Conservation (phyloP, 2,888 invertebrate species). For the Nycteola revayana region DNA sequence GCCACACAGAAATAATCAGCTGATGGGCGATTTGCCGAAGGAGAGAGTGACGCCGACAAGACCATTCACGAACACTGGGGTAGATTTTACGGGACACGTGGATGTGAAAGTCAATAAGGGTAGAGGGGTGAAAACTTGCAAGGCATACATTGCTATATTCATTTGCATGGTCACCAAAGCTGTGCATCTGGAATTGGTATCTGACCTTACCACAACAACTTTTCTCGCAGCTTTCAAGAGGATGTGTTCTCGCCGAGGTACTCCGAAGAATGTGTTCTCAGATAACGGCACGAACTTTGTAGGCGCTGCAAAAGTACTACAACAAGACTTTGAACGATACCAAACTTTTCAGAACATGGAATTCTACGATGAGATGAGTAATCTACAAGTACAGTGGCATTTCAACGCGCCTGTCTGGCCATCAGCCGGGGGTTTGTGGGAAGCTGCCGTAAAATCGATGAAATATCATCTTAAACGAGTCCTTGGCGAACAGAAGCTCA, state of each 20-base stretch:
- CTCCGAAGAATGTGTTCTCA: not conserved
- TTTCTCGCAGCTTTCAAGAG: slow-evolving; percentile 1
- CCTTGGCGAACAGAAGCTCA: slow-evolving; percentile 6
- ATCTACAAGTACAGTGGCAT: not conserved
- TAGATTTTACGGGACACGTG: slow-evolving; percentile 9
- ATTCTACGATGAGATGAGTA: not conserved
- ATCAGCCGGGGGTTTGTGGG: slow-evolving; percentile 4
- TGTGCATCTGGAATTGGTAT: slow-evolving; percentile 2
- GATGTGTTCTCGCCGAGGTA: slow-evolving; percentile 1
- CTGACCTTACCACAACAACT: not conserved
- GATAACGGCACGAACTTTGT: not conserved
- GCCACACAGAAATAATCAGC: not conserved
- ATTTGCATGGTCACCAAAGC: slow-evolving; percentile 1
- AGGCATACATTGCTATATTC: slow-evolving; percentile 1
- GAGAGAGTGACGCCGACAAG: slow-evolving; percentile 1
- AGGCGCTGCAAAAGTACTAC: not conserved
- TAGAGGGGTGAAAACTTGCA: slow-evolving; percentile 1
- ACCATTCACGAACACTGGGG: slow-evolving; percentile 5
- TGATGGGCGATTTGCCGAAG: slow-evolving; percentile 4
- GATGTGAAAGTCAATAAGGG: slow-evolving; percentile 11
- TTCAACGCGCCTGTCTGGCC: not conserved
- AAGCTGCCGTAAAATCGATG: slow-evolving; percentile 2
- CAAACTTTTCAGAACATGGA: not conserved
- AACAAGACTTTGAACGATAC: not conserved
- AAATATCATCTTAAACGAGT: slow-evolving; percentile 5